phyloP scores from a whole-genome alignment of 2,888 invertebrate species.

The Andrena flavipes region DNA sequence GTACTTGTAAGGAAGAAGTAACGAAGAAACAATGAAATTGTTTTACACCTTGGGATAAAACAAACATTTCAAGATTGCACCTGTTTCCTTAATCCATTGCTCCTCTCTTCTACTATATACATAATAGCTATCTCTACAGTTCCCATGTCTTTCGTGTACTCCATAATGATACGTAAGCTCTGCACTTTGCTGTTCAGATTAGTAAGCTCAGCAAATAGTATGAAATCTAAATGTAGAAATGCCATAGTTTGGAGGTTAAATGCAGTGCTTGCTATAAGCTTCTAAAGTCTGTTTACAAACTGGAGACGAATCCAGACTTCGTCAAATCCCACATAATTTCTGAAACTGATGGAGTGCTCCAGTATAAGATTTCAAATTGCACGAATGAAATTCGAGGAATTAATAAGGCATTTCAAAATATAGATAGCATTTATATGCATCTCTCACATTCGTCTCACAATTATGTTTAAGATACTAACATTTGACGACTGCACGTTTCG shows the following conservation, averaged over 20 bases:
- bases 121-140: not conserved
- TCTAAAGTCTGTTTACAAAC: constrained; percentile 1
- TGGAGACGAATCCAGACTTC: not conserved
- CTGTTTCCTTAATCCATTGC: not conserved
- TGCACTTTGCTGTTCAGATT: constrained; percentile 1
- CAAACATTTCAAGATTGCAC: not conserved
- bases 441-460: no score
- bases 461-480: no score
- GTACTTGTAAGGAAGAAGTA: not conserved
- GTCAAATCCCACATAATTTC: not conserved
- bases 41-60: not conserved
- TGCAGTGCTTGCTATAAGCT: constrained; percentile 22
- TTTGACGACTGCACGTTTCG: no score
- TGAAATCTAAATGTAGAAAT: not conserved
- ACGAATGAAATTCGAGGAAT: no score
- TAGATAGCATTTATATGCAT: no score
- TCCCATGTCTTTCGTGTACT: constrained; percentile 1
- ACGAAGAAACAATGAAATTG: not conserved
- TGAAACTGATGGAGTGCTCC: not conserved
- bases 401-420: no score
- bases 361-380: no score
- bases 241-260: constrained; percentile 3
- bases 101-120: not conserved
- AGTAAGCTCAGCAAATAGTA: constrained; percentile 10
- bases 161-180: constrained; percentile 2